Evolutionary conservation across 2,797 vertebrate genomes (phyloP).

Genomic region (Brachyrhaphis roseni): DNA sequence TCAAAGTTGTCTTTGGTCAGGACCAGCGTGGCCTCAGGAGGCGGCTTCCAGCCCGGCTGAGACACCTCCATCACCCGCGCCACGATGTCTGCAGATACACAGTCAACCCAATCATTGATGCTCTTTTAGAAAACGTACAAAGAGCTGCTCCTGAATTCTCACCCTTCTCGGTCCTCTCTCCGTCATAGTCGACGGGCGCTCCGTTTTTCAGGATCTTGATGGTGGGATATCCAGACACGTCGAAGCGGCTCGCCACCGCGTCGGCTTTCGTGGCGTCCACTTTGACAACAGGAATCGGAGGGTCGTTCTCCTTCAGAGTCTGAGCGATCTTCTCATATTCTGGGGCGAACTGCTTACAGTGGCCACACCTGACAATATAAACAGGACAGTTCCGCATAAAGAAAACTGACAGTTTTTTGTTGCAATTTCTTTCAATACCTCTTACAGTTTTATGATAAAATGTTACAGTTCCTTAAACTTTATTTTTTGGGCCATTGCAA

Average conservation of each 20-base stretch:
- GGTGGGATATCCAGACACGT: constrained; percentile 94
- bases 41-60: constrained; percentile 91
- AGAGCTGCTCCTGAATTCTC: not conserved
- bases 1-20: constrained; percentile 95
- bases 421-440: not conserved
- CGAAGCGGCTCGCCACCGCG: constrained; percentile 84
- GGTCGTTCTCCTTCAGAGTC: constrained; percentile 88
- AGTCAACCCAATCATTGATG: not conserved
- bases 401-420: not conserved
- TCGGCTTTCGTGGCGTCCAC: constrained; percentile 89
- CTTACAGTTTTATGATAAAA: not conserved
- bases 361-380: constrained; percentile 87
- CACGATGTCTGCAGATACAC: constrained; percentile 86
- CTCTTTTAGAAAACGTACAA: too few species aligned
- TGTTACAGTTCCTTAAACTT: not conserved
- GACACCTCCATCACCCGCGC: constrained; percentile 90
- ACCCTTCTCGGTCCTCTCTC: constrained; percentile 90
- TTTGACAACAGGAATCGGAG: constrained; percentile 93
- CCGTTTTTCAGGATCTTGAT: constrained; percentile 97
- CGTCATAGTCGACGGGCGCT: constrained; percentile 91
- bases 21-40: constrained; percentile 90
- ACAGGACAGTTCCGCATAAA: not conserved
- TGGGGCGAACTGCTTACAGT: constrained; percentile 94
- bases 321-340: constrained; percentile 96
- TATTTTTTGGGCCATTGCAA: not conserved